These are phyloP conservation scores for Dendrolimus punctatus DNA, from an alignment of 1,140 invertebrate species.

Conservation along the genomic window DNA sequence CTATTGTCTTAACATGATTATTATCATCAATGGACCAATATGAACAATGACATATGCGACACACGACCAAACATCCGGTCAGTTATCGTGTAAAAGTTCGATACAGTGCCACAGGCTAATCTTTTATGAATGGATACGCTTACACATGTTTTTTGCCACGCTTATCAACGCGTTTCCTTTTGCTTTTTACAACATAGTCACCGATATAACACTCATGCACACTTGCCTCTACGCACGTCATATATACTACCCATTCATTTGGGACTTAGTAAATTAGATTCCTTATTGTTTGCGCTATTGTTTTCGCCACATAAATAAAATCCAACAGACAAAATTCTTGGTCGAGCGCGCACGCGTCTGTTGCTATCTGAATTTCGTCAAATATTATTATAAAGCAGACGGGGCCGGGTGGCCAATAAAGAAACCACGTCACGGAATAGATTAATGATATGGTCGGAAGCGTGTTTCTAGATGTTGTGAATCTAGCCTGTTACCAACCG, in stretches of 20 bases:
- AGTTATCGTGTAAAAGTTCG: conserved; percentile 48
- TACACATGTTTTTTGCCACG: conserved; percentile 7
- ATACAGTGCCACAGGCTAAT: conserved; percentile 19
- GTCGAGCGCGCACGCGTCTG: no score
- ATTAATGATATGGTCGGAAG: conserved; percentile 31
- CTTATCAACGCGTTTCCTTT: conserved; percentile 8
- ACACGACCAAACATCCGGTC: conserved; percentile 55
- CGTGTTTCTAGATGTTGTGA: conserved; percentile 30
- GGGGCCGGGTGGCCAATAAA: conserved; percentile 18
- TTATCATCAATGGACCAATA: conserved; percentile 26
- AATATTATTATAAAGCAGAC: not conserved
- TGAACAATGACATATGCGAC: conserved; percentile 39
- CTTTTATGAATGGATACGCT: conserved; percentile 27
- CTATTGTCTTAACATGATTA: conserved; percentile 2
- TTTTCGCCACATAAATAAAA: no score
- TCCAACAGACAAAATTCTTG: no score
- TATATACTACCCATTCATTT: no score
- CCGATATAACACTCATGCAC: no score
- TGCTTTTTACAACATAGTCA: no score
- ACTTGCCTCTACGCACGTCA: no score
- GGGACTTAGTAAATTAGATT: no score
- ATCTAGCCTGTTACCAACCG: conserved; percentile 51
- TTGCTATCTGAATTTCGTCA: no score
- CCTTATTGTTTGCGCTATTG: no score
- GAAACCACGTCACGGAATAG: conserved; percentile 12